Base-by-base conservation (phyloP, 2,888 invertebrate species). In the Periphyllus acericola region DNA sequence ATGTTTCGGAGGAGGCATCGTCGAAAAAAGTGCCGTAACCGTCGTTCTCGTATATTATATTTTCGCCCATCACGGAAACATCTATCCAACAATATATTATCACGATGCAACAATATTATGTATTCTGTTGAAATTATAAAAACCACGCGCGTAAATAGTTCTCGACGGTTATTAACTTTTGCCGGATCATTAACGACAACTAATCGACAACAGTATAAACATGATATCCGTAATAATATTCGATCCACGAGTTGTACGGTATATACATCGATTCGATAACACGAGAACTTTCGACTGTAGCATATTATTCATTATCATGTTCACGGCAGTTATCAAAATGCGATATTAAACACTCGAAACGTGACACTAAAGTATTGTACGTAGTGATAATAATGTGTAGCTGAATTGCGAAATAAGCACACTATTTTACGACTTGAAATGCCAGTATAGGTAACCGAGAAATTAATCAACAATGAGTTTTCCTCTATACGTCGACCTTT, bases 21-120 rank as follows among this genome's bases (percentile, higher is more conserved):
- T n/a, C 84, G 6, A 85, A 85, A 68, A 85, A 85, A 3, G 84
- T 85, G 2, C 84, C 84, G n/a, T 85, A 85, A 34, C 29, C 66
- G 29, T 84, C 75, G 32, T 29, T 71, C 19, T 66, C 36, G 72
- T 74, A 36, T 36, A 75, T 21, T 11, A 25, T 2, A 32, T 85
- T 76, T n/a, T 68, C 84, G 19, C 1, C 52, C 84, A 85, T 85
- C 25, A 0, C 52, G 6, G 8, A 74, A 0, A 6, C 29, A 71
- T 71, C 1, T 71, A 71, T 32, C 0, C 4, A 32, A 9, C 17
- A 0, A 32, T 71, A 0, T 71, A 68, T 72, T n/a, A n/a, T n/a
- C n/a, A n/a, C n/a, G n/a, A n/a, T n/a, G n/a, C n/a, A 19, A 72
- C 5, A 17, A 68, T 21, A 68, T 66, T 71, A n/a, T n/a, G n/a